Conservation (phyloP, 2,113 vertebrate genomes). For the Corythornis madagascariensis region DNA sequence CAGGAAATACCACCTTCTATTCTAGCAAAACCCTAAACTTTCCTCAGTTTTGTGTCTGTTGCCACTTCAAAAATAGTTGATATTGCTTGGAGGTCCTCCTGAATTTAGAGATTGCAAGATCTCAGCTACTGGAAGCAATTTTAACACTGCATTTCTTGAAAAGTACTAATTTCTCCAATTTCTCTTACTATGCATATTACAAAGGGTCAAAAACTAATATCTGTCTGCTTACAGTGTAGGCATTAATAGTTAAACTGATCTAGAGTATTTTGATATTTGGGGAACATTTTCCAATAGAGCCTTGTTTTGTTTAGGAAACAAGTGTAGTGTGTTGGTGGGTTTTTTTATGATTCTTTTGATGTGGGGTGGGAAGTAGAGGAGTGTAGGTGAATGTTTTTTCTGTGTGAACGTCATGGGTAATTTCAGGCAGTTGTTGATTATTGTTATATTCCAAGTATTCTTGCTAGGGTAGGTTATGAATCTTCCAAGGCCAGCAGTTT, state of each 20-base stretch:
- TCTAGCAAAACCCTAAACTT: background rate
- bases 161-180: background rate
- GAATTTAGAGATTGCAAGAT: background rate
- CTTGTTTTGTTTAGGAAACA: background rate
- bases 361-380: background rate
- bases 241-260: background rate
- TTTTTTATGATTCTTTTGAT: background rate
- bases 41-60: accelerated
- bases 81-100: background rate
- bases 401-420: background rate
- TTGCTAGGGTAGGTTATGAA: background rate
- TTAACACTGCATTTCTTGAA: background rate
- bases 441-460: background rate
- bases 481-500: background rate
- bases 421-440: background rate
- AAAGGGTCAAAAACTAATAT: background rate
- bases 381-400: background rate
- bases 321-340: background rate
- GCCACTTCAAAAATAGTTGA: background rate
- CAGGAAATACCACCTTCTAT: background rate
- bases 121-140: background rate
- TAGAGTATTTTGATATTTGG: background rate
- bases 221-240: background rate
- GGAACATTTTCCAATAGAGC: background rate
- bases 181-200: background rate